A percentile compares a stretch with the other conserved stretches of the same genome.
phyloP scores from a whole-genome alignment of 2,888 invertebrate species.

The Pammene fasciana region DNA sequence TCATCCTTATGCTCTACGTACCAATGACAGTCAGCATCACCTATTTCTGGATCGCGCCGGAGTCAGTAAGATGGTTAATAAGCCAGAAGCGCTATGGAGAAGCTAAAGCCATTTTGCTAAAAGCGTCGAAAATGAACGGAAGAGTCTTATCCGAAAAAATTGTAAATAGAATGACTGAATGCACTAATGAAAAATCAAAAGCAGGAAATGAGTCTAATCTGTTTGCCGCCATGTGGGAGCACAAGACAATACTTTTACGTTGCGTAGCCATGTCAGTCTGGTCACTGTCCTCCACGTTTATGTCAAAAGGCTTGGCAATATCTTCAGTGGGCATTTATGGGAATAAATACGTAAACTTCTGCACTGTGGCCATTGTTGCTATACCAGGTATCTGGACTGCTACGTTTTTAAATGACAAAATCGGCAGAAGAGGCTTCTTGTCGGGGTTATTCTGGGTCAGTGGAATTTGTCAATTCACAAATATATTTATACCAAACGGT shows the following conservation, averaged over 20 bases:
- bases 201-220: not conserved
- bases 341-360: constrained; percentile 83
- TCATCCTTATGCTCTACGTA: constrained; percentile 83
- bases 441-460: constrained; percentile 78
- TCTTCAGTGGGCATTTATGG: constrained; percentile 83
- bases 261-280: constrained; percentile 84
- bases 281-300: constrained; percentile 86
- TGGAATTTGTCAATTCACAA: constrained; percentile 74
- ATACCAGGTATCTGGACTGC: constrained; percentile 84
- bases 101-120: constrained; percentile 79
- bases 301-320: constrained; percentile 84
- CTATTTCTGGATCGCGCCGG: constrained; percentile 85
- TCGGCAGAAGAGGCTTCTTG: constrained; percentile 80
- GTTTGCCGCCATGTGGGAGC: constrained; percentile 3
- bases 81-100: constrained; percentile 84
- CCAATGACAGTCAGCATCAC: constrained; percentile 83
- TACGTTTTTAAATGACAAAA: constrained; percentile 76
- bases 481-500: constrained; percentile 73
- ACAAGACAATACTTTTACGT: constrained; percentile 49
- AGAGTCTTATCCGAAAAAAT: constrained; percentile 62
- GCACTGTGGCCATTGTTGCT: constrained; percentile 80
- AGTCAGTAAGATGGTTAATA: constrained; percentile 87
- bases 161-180: constrained; percentile 44
- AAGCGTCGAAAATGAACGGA: constrained; percentile 81
- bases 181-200: not conserved